phyloP scores from a whole-genome alignment of 2,113 vertebrate genomes.

The Acrocephalus arundinaceus region DNA sequence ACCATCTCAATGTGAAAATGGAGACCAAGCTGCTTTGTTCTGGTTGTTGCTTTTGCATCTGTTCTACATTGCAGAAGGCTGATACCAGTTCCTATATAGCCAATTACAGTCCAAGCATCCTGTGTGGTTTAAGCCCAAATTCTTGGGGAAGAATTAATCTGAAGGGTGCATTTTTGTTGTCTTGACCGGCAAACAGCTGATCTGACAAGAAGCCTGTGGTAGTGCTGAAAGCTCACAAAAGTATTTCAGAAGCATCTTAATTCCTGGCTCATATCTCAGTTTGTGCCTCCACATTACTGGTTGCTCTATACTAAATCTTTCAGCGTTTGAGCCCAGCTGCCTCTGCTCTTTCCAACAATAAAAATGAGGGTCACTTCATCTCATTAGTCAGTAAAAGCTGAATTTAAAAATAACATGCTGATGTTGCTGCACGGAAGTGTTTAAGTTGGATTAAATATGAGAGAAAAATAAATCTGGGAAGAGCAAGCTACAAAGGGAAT shows the following conservation, averaged over 20 bases:
- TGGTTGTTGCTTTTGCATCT: neutral
- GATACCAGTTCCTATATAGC: neutral
- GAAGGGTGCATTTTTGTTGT: neutral
- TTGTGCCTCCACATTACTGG: neutral
- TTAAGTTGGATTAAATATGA: conserved; percentile 45
- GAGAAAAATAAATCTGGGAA: conserved; percentile 30
- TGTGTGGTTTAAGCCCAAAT: neutral
- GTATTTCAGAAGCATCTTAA: conserved; percentile 23
- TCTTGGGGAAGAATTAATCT: neutral
- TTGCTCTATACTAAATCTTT: conserved; percentile 29
- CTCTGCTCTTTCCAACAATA: conserved; percentile 9
- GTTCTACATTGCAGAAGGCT: neutral
- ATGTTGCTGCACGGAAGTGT: neutral
- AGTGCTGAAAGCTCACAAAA: conserved; percentile 7
- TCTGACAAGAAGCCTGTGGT: neutral
- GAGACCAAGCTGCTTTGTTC: neutral
- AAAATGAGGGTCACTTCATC: conserved; percentile 17
- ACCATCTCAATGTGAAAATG: neutral
- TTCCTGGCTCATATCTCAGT: neutral
- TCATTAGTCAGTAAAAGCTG: conserved; percentile 27
- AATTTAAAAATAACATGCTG: conserved; percentile 58
- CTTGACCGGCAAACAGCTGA: neutral
- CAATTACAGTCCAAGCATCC: neutral
- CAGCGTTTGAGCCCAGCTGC: neutral
- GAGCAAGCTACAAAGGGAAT: conserved; percentile 47